phyloP scores from a whole-genome alignment of 2,888 invertebrate genomes.

The Chrysotoxum bicinctum region DNA sequence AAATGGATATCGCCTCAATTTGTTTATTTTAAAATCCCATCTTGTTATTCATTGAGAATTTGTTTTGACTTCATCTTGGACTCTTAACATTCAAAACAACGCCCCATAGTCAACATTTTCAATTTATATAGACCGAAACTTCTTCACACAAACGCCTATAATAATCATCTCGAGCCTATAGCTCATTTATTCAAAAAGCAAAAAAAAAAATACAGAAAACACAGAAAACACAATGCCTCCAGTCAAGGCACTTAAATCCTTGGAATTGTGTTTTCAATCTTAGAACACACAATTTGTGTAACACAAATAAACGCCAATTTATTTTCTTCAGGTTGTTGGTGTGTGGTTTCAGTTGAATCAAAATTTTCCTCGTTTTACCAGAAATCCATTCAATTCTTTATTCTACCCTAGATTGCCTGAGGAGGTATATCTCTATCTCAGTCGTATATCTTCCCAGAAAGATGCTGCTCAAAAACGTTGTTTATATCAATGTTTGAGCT shows the following conservation, averaged over 20 bases:
- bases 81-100: constrained; percentile 1
- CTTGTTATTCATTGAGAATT: not conserved
- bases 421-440: too few species aligned
- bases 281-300: constrained; percentile 59
- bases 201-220: not conserved
- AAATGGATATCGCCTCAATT: constrained; percentile 14
- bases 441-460: constrained; percentile 5
- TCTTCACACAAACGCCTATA: not conserved
- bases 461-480: constrained; percentile 46
- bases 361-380: constrained; percentile 32
- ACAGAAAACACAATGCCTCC: not conserved
- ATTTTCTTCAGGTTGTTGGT: constrained; percentile 20
- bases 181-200: not conserved
- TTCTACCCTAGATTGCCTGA: constrained; percentile 21
- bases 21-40: not conserved
- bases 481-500: constrained; percentile 61
- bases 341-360: constrained; percentile 24
- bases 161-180: not conserved
- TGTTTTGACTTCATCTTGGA: not conserved
- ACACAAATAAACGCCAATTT: constrained; percentile 67
- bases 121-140: constrained; percentile 1
- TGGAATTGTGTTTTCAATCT: constrained; percentile 46
- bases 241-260: constrained; percentile 58
- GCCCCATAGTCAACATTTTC: constrained; percentile 6
- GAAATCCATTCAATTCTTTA: not conserved